phyloP scores from a whole-genome alignment of 2,113 vertebrate species.

The Blennius ocellaris region DNA sequence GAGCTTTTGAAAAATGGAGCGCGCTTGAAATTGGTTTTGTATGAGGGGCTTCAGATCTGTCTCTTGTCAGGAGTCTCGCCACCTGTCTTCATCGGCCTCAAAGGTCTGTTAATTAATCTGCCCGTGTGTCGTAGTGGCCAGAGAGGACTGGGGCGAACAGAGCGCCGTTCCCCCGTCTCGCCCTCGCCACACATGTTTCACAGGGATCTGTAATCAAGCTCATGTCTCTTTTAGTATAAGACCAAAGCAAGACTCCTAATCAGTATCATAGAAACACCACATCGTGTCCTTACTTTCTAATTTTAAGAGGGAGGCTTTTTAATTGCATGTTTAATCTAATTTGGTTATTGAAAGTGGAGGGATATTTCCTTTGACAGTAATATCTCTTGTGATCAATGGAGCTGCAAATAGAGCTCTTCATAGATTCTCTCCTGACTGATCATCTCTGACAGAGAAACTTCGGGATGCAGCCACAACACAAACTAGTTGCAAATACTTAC shows the following conservation, averaged over 20 bases:
- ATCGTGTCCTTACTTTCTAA: conserved; percentile 59
- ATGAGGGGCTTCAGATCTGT: conserved; percentile 82
- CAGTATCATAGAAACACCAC: conserved; percentile 59
- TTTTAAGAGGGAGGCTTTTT: conserved; percentile 67
- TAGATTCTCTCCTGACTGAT: conserved; percentile 82
- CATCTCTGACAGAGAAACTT: conserved; percentile 83
- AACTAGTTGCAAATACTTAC: not conserved
- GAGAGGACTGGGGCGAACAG: conserved; percentile 46
- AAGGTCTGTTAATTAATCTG: conserved; percentile 83
- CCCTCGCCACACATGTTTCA: conserved; percentile 38
- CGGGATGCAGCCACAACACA: conserved; percentile 20
- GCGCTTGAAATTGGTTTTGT: conserved; percentile 83
- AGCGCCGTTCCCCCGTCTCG: conserved; percentile 16
- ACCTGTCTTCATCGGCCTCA: conserved; percentile 85
- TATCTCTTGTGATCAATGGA: conserved; percentile 88
- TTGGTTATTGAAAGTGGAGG: conserved; percentile 87
- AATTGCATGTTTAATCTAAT: conserved; percentile 81
- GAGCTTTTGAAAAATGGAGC: conserved; percentile 85
- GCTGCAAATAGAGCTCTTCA: conserved; percentile 78
- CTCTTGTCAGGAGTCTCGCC: conserved; percentile 83
- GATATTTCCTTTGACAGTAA: conserved; percentile 85
- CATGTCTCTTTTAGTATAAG: conserved; percentile 44
- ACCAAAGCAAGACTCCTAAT: conserved; percentile 41
- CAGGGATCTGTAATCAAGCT: conserved; percentile 58
- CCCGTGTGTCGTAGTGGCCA: conserved; percentile 63